phyloP scores from a whole-genome alignment of 2,113 vertebrate genomes.

The Dipodomys merriami region DNA sequence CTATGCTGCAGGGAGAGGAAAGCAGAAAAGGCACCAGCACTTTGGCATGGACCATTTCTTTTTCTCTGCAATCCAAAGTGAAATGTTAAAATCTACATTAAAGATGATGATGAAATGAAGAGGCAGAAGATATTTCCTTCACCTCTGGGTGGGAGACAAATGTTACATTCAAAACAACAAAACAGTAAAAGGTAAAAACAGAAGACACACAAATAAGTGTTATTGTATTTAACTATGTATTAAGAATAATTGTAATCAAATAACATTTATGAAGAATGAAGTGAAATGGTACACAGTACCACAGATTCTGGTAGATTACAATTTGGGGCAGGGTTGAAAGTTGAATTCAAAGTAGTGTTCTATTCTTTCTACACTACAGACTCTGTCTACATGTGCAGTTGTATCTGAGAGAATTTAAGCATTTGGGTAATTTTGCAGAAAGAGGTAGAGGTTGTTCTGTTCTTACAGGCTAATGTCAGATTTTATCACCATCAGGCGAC shows the following conservation, averaged over 20 bases:
- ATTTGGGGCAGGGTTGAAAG: neutral
- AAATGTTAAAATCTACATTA: too few relatives aligned
- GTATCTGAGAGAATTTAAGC: neutral
- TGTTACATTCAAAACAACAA: too few relatives aligned
- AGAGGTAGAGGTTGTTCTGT: neutral
- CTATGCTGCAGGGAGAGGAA: neutral
- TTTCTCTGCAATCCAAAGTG: neutral
- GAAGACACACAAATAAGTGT: too few relatives aligned
- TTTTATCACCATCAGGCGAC: neutral
- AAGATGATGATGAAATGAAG: too few relatives aligned
- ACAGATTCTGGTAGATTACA: neutral
- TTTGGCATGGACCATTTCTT: neutral
- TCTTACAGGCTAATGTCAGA: neutral
- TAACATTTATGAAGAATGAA: neutral
- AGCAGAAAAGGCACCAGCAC: neutral
- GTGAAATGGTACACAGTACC: neutral
- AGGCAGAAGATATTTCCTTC: too few relatives aligned
- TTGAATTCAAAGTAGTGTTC: neutral
- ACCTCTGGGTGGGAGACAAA: too few relatives aligned
- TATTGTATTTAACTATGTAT: neutral
- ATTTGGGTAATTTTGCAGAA: neutral
- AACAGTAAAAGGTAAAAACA: too few relatives aligned
- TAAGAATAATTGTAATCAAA: neutral
- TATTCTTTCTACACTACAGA: neutral
- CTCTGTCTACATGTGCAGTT: neutral